A percentile compares a stretch with the other conserved stretches of the same genome.
Evolutionary conservation across 23 tunicate species (phyloP).

Genomic region (Phallusia fumigata): DNA sequence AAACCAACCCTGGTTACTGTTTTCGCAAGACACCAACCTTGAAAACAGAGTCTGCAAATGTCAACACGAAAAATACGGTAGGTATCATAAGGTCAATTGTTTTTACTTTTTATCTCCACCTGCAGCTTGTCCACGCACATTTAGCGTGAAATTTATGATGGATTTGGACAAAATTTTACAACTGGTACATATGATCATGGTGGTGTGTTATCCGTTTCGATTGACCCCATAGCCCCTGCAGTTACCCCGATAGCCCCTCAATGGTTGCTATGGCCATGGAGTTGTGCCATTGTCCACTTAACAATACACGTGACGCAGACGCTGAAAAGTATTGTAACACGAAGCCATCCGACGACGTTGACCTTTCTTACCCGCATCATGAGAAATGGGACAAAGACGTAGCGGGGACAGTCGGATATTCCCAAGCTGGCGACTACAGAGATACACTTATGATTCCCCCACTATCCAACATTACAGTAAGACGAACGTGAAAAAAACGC

Average conservation of each 20-base stretch:
- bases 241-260: too few species aligned
- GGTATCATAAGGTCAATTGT: background rate
- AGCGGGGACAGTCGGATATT: constrained; percentile 48
- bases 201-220: too few species aligned
- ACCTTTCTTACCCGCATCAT: background rate
- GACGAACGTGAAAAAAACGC: too few species aligned
- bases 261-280: too few species aligned
- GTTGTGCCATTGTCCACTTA: too few species aligned
- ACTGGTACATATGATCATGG: too few species aligned
- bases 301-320: too few species aligned
- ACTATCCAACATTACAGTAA: constrained; percentile 58
- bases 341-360: background rate
- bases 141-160: too few species aligned
- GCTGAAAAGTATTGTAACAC: background rate
- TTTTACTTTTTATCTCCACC: too few species aligned
- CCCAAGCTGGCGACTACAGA: constrained; percentile 39
- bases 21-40: background rate
- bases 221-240: too few species aligned
- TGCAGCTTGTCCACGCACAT: too few species aligned
- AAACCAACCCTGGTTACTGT: background rate
- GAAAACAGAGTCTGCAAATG: background rate
- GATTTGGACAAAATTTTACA: too few species aligned
- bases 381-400: background rate
- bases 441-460: constrained; percentile 64
- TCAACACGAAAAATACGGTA: background rate